phyloP scores from a whole-genome alignment of 2,888 invertebrate species.

The Dastarcus helophoroides region DNA sequence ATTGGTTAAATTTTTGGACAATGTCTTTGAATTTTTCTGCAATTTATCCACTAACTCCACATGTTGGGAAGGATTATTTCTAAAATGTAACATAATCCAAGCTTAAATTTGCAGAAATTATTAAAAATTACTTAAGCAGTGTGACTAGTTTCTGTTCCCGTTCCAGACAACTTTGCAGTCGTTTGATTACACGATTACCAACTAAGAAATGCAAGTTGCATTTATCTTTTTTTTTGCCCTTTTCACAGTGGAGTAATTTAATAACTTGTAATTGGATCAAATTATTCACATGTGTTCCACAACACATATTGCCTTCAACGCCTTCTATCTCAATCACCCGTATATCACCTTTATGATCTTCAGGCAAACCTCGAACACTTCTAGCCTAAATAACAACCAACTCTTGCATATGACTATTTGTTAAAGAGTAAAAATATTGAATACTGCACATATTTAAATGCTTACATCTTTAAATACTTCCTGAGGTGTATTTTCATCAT shows the following conservation, averaged over 20 bases:
- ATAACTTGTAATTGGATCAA: slow-evolving; percentile 56
- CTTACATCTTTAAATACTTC: slow-evolving; percentile 25
- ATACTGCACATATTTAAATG: background rate
- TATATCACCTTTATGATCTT: slow-evolving; percentile 65
- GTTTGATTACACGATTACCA: slow-evolving; percentile 55
- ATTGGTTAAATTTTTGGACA: slow-evolving; percentile 53
- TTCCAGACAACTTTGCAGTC: slow-evolving; percentile 48
- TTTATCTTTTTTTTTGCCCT: slow-evolving; percentile 58
- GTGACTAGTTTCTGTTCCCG: slow-evolving; percentile 57
- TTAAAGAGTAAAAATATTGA: background rate
- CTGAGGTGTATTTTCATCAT: slow-evolving; percentile 49
- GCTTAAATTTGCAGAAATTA: background rate
- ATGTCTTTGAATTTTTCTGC: slow-evolving; percentile 52
- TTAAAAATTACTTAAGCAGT: slow-evolving; percentile 54
- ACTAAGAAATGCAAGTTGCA: slow-evolving; percentile 57
- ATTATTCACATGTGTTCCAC: slow-evolving; percentile 76
- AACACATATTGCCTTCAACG: slow-evolving; percentile 74
- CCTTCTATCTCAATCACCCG: slow-evolving; percentile 66
- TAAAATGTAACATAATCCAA: too few relatives aligned
- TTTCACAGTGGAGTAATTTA: slow-evolving; percentile 57
- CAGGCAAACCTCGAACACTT: slow-evolving; percentile 59
- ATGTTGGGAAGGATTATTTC: slow-evolving; percentile 60
- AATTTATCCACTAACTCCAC: slow-evolving; percentile 62
- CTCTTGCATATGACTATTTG: slow-evolving; percentile 7
- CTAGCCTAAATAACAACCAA: slow-evolving; percentile 40